Evolutionary conservation across 2,113 vertebrate species (phyloP), one percentile per base, ranked within the genome.

Genomic region (Microtus richardsoni): DNA sequence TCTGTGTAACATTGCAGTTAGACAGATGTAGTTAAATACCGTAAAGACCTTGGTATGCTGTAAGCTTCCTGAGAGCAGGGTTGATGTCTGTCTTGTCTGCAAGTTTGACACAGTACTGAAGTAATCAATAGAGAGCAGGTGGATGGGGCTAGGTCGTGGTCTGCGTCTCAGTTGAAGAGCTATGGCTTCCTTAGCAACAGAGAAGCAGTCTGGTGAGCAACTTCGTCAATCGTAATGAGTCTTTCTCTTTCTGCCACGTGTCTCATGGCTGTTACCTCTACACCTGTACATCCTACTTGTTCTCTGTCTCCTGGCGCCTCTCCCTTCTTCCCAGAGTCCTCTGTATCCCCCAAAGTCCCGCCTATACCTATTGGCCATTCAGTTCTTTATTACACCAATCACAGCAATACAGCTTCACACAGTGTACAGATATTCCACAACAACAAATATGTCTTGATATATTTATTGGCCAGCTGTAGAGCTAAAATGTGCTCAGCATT

Each of bases 161-260:
- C 91, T 73, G 39, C 91, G 41, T 95, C 52, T 86, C 77, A 95
- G 64, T 39, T 64, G 22, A 58, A 83, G 74, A 94, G 39, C 47
- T 93, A 19, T 87, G 36, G 47, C 3, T 88, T 90, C n/a, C 75
- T 95, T 26, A 66, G 13, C 52, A 82, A 36, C 58, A 87, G 33
- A 84, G 33, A 87, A 84, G 10, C 75, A 5, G n/a, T 68, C 54
- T 93, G 9, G 47, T 79, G 52, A 49, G 36, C 62, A 74, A 54
- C 13, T 78, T 73, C 26, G 60, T 77, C 82, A 39, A 4, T 71
- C 10, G 36, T 21, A 36, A 39, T 1, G 3, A 21, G 36, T 71
- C 36, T 39, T 39, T 71, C 3, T 71, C 8, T 1, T 21, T 71
- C 17, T 39, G 36, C 36, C n/a, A 22, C 33, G 8, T 10, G n/a